Percentiles rank a stretch among this genome's conserved stretches.
Conservation (phyloP, 2,888 invertebrate genomes). For the Eulithis testata region DNA sequence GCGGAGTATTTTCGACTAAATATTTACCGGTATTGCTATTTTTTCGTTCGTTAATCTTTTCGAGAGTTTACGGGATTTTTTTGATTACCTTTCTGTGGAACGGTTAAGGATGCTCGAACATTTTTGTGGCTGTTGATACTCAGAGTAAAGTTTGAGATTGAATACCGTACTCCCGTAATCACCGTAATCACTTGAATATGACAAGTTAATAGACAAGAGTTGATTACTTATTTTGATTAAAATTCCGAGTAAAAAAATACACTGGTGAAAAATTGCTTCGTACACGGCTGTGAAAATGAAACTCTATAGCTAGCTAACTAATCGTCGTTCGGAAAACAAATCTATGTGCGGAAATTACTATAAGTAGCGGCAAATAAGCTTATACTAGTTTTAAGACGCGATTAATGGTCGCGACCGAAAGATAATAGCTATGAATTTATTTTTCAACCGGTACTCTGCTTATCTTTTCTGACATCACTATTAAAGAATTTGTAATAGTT, state of each 20-base stretch:
- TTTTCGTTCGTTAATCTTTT: slow-evolving; percentile 30
- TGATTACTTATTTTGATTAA: slow-evolving; percentile 7
- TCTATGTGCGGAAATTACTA: slow-evolving; percentile 77
- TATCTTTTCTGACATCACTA: no score
- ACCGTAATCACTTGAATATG: not conserved
- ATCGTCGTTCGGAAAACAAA: slow-evolving; percentile 54
- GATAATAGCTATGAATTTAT: not conserved
- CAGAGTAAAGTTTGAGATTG: not conserved
- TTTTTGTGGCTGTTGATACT: not conserved
- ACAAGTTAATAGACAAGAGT: not conserved
- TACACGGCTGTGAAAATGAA: slow-evolving; percentile 33
- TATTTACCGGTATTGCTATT: slow-evolving; percentile 37
- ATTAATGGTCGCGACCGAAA: slow-evolving; percentile 7
- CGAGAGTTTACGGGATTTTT: slow-evolving; percentile 19
- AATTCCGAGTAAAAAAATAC: slow-evolving; percentile 25
- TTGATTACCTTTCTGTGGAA: slow-evolving; percentile 20
- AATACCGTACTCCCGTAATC: no score
- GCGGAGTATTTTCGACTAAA: slow-evolving; percentile 45
- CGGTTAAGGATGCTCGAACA: slow-evolving; percentile 2
- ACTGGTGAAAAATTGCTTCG: slow-evolving; percentile 16
- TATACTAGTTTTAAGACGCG: slow-evolving; percentile 12
- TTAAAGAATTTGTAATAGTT: no score
- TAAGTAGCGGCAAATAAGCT: slow-evolving; percentile 59
- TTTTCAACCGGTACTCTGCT: no score
- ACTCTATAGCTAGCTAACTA: slow-evolving; percentile 36